phyloP scores from a whole-genome alignment of 2,797 vertebrate genomes.

The Erpetoichthys calabaricus region DNA sequence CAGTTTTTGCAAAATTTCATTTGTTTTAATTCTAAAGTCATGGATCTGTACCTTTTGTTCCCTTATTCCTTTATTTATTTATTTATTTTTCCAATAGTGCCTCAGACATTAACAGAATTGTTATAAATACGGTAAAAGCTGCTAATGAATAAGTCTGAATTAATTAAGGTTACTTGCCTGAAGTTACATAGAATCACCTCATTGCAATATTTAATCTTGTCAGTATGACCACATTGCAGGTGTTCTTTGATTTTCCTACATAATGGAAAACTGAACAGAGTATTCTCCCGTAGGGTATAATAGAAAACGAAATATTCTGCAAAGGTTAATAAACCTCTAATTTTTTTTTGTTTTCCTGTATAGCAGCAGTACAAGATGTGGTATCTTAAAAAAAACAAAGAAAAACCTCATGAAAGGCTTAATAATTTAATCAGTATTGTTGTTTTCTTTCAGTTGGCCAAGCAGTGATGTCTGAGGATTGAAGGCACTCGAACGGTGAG shows the following conservation, averaged over 20 bases:
- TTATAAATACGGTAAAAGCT: slow-evolving; percentile 1
- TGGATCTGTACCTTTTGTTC: no score
- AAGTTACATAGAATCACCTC: slow-evolving; percentile 1
- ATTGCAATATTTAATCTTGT: slow-evolving; percentile 16
- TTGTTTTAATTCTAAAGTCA: no score
- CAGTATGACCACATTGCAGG: slow-evolving; percentile 9
- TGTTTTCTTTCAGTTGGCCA: slow-evolving; percentile 55
- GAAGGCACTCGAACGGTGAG: slow-evolving; percentile 53
- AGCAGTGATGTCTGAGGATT: slow-evolving; percentile 54
- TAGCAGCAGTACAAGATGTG: not conserved
- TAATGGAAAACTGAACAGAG: slow-evolving; percentile 24
- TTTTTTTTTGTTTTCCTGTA: slow-evolving; percentile 23
- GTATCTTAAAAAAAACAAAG: slow-evolving; percentile 13
- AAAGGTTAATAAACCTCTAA: slow-evolving; percentile 10
- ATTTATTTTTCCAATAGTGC: no score
- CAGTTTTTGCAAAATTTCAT: no score
- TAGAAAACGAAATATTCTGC: not conserved
- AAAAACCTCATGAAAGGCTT: slow-evolving; percentile 10
- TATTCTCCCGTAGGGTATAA: slow-evolving; percentile 16
- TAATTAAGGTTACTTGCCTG: slow-evolving; percentile 18
- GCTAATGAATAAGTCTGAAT: slow-evolving; percentile 1
- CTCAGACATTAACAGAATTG: not conserved
- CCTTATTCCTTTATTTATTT: no score
- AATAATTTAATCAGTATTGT: slow-evolving; percentile 29
- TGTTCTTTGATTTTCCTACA: slow-evolving; percentile 20